These are phyloP conservation scores for Tapirus indicus DNA, from an alignment of 2,797 vertebrate genomes.

Conservation along the genomic window DNA sequence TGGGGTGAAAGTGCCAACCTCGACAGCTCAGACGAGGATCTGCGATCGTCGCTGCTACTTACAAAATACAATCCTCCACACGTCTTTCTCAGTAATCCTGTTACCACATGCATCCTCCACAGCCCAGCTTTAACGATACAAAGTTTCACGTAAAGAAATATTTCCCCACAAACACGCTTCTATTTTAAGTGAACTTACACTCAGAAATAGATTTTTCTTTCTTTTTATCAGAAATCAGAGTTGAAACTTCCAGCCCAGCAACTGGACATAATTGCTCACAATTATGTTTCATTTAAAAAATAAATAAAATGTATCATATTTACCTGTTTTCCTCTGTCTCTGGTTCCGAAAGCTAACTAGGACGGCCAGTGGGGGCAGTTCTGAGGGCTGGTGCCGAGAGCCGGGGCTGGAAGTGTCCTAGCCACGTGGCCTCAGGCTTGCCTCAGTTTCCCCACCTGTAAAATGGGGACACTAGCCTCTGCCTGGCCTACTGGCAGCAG, in stretches of 20 bases:
- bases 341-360: slow-evolving; percentile 69
- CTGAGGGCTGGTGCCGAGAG: neutral
- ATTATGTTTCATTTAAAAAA: slow-evolving; percentile 75
- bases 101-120: neutral
- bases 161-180: neutral
- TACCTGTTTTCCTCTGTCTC: slow-evolving; percentile 76
- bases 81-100: neutral
- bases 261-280: slow-evolving; percentile 80
- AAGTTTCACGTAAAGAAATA: neutral
- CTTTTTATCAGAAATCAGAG: slow-evolving; percentile 36
- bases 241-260: slow-evolving; percentile 64
- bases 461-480: slow-evolving; percentile 40
- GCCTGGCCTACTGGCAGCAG: neutral
- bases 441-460: slow-evolving; percentile 18
- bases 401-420: neutral
- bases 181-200: slow-evolving; percentile 33
- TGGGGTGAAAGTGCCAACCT: neutral
- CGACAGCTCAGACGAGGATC: neutral
- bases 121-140: neutral
- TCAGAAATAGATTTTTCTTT: slow-evolving; percentile 73
- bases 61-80: neutral
- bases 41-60: accelerated
- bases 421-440: neutral
- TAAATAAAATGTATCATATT: slow-evolving; percentile 73
- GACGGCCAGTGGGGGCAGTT: neutral